phyloP scores from a whole-genome alignment of 2,797 vertebrate species.

The Helicolenus hilgendorfi region DNA sequence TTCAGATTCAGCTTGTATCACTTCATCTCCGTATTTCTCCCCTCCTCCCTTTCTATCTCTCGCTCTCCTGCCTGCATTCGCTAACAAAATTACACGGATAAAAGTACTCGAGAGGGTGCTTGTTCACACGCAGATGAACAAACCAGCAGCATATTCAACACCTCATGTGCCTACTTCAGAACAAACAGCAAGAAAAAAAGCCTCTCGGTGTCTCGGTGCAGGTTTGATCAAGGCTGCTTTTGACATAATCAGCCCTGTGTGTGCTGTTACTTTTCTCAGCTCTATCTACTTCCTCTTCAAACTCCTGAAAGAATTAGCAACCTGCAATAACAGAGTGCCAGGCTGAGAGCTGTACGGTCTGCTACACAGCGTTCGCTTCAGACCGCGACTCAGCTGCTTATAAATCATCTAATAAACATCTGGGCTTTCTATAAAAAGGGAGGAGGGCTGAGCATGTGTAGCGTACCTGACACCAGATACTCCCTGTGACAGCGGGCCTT shows the following conservation, averaged over 20 bases:
- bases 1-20: background rate
- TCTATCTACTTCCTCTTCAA: constrained; percentile 60
- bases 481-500: constrained; percentile 57
- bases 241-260: constrained; percentile 62
- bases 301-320: constrained; percentile 74
- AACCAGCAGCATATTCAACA: constrained; percentile 28
- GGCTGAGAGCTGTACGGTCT: constrained; percentile 44
- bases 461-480: constrained; percentile 71
- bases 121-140: constrained; percentile 43
- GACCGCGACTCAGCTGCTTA: constrained; percentile 32
- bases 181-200: constrained; percentile 32
- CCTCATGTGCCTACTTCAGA: constrained; percentile 23
- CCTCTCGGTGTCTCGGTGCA: background rate
- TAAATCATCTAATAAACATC: constrained; percentile 81
- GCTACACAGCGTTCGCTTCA: constrained; percentile 49
- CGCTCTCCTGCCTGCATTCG: background rate
- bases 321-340: constrained; percentile 63
- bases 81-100: constrained; percentile 33
- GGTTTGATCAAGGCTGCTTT: constrained; percentile 70
- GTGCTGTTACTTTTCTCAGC: constrained; percentile 53
- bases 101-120: constrained; percentile 40
- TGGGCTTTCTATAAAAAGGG: constrained; percentile 72
- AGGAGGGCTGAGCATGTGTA: constrained; percentile 30
- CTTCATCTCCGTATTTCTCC: background rate
- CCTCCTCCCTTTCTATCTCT: background rate